Evolutionary conservation across 2,797 vertebrate species (phyloP).

Genomic region (Falco novaeseelandiae): DNA sequence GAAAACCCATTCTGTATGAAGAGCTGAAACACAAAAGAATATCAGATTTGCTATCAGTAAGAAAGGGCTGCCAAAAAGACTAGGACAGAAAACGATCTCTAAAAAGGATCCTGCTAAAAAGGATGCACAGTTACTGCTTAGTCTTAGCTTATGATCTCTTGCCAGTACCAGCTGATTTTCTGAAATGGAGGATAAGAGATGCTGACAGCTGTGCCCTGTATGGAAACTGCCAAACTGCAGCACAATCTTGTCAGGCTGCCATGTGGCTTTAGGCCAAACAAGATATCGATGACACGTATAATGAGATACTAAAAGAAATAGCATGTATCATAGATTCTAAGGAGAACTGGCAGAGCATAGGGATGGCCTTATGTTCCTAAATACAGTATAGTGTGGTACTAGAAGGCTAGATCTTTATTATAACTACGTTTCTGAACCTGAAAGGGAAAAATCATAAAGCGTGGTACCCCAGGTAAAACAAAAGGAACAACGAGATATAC

Average conservation of each 20-base stretch:
- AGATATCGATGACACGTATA: conserved; percentile 67
- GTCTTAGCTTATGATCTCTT: conserved; percentile 72
- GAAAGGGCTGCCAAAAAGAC: conserved; percentile 50
- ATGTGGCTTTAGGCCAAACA: conserved; percentile 72
- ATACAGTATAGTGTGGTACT: background rate
- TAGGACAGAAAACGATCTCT: conserved; percentile 23
- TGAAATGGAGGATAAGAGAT: conserved; percentile 77
- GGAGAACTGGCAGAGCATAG: conserved; percentile 57
- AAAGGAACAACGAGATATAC: background rate
- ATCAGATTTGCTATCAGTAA: conserved; percentile 45
- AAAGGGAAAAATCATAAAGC: background rate
- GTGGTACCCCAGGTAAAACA: background rate
- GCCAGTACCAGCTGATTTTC: conserved; percentile 76
- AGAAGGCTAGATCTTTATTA: background rate
- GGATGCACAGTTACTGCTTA: conserved; percentile 68
- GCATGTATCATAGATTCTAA: conserved; percentile 54
- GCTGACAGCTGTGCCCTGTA: conserved; percentile 78
- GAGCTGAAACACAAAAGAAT: conserved; percentile 46
- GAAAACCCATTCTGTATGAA: conserved; percentile 20
- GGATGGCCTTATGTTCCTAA: conserved; percentile 31
- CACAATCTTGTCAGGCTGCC: conserved; percentile 66
- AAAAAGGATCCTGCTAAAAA: conserved; percentile 32
- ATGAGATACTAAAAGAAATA: conserved; percentile 71
- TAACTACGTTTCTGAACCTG: background rate
- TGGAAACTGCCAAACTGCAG: conserved; percentile 70